These are phyloP conservation scores for Sitta carolinensis DNA, from an alignment of 2,797 vertebrate genomes.

Conservation along the genomic window DNA sequence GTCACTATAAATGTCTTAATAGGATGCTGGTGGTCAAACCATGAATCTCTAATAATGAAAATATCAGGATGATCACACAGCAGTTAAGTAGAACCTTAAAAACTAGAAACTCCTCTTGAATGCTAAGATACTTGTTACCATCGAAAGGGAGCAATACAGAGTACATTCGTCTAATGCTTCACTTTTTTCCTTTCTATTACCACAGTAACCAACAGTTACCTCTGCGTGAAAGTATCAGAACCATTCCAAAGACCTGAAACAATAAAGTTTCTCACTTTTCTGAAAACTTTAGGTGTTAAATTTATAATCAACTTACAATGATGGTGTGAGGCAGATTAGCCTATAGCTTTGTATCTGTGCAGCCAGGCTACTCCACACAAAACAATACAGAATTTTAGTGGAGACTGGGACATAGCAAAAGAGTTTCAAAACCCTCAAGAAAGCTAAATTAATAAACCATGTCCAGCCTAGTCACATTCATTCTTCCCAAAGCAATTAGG, in stretches of 20 bases:
- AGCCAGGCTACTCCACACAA: background rate
- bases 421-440: background rate
- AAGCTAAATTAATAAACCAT: background rate
- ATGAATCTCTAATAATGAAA: background rate
- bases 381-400: background rate
- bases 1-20: background rate
- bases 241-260: background rate
- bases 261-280: background rate
- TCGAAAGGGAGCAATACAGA: background rate
- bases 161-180: background rate
- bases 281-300: background rate
- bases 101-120: background rate
- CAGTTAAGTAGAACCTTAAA: background rate
- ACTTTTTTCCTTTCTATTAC: background rate
- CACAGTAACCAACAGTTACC: background rate
- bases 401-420: background rate
- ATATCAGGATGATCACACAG: background rate
- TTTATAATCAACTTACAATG: background rate
- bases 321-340: background rate
- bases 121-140: background rate
- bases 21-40: background rate
- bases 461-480: background rate
- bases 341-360: background rate
- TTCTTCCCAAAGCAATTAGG: constrained; percentile 28
- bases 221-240: background rate